Evolutionary conservation across 2,797 vertebrate species (phyloP).

Genomic region (Toxotes lorentzi): DNA sequence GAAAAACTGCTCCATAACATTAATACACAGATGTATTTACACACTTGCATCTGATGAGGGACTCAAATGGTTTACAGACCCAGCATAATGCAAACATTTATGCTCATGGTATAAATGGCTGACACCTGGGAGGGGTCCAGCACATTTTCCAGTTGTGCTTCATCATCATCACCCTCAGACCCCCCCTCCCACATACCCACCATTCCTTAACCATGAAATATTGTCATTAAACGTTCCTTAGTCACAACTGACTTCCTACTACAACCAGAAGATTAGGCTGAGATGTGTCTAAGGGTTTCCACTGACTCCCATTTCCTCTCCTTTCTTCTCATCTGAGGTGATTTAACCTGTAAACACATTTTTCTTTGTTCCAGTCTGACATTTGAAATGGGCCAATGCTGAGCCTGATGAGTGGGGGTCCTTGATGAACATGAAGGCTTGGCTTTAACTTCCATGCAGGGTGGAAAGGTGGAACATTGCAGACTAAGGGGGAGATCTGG

Average conservation of each 20-base stretch:
- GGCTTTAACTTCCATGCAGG: neutral
- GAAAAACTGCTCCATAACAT: too few species aligned
- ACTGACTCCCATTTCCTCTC: constrained; percentile 19
- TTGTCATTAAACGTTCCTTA: constrained; percentile 51
- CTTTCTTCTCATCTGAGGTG: constrained; percentile 21
- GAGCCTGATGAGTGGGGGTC: constrained; percentile 9
- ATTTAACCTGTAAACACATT: constrained; percentile 29
- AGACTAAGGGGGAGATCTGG: neutral
- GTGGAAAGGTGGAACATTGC: neutral
- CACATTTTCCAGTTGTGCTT: constrained; percentile 49
- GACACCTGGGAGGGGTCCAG: constrained; percentile 44
- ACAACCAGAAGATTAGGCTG: constrained; percentile 14
- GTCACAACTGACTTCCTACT: constrained; percentile 49
- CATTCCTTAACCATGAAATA: constrained; percentile 67
- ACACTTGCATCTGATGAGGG: too few species aligned
- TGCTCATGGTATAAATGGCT: constrained; percentile 20
- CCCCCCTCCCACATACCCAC: constrained; percentile 19
- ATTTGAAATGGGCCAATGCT: constrained; percentile 29
- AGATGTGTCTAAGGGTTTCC: constrained; percentile 19
- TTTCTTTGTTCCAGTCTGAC: constrained; percentile 18
- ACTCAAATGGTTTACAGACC: neutral
- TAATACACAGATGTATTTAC: too few species aligned
- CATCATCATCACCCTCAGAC: constrained; percentile 32
- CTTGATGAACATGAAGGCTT: constrained; percentile 16
- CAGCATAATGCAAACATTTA: constrained; percentile 4